Conservation (phyloP, 2,797 vertebrate genomes). For the Sebastes wilsoni region DNA sequence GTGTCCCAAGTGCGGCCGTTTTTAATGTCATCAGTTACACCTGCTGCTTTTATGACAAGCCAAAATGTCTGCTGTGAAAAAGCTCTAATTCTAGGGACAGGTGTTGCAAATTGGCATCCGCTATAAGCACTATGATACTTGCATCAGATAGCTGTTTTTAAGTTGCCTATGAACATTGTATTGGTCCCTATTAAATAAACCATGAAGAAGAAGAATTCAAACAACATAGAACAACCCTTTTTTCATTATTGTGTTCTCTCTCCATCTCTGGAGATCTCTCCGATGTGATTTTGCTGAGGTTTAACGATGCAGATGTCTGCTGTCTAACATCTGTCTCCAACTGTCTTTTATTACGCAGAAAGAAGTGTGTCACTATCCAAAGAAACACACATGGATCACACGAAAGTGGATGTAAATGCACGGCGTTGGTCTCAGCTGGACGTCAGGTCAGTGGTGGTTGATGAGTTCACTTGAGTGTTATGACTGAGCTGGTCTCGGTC, state of each 20-base stretch:
- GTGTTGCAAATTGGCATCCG: too few species aligned
- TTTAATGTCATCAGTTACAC: not conserved
- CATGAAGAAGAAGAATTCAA: not conserved
- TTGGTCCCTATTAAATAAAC: too few species aligned
- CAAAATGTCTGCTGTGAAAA: not conserved
- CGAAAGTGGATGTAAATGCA: not conserved
- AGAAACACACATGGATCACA: not conserved
- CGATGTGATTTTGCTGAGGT: not conserved
- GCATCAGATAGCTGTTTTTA: too few species aligned
- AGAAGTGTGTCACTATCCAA: not conserved
- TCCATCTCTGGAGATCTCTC: not conserved
- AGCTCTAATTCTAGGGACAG: not conserved
- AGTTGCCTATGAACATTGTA: too few species aligned
- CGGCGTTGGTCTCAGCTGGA: not conserved
- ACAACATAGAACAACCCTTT: not conserved
- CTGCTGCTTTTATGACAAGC: not conserved
- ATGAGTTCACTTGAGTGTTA: not conserved
- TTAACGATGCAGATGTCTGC: not conserved
- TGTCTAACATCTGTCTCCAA: not conserved
- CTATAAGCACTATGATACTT: too few species aligned
- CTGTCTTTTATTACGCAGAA: conserved; percentile 9
- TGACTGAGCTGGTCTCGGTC: not conserved
- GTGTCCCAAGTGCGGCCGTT: not conserved
- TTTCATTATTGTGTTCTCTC: not conserved
- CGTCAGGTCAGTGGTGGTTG: not conserved